Base-by-base conservation (phyloP, 2,113 vertebrate species). In the Eulemur rufifrons region DNA sequence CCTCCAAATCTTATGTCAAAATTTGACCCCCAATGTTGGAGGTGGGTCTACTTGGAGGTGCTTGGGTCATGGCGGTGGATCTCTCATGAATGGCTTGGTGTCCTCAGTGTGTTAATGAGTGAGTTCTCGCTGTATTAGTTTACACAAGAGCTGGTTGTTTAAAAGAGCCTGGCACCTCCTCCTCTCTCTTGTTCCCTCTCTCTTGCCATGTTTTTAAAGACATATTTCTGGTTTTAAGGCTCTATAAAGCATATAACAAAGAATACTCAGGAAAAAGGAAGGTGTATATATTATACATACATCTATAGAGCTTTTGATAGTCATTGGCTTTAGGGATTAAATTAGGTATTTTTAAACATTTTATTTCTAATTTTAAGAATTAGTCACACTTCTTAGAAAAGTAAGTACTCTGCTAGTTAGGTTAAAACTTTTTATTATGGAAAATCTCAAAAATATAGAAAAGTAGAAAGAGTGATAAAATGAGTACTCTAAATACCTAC, bases 201-300 rank as follows among this genome's bases (percentile, higher is more conserved):
- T 50, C 50, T 50, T 14, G 50, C 50, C 12, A 3, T 50, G 50
- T 42, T 42, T 42, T 42, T 42, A 94, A 59, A 86, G 64, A 86
- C 6, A 9, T 54, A 39, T 83, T 66, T 94, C 59, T 93, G 23
- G 37, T 50, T 80, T 94, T 80, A 87, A 92, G 25, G 21, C 50
- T 68, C 20, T 84, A 8, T 93, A 93, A 90, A 95, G n/a, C 9
- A 85, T 97, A 68, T 29, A 45, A 59, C 21, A 89, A 96, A 87
- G 61, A 90, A 4, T 94, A 95, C 6, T 64, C n/a, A 94, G 83
- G 42, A 89, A 88, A 93, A 82, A 80, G 12, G 47, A 34, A 66
- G 12, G 39, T 10, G 13, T 20, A 23, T 34, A 42, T 37, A 7
- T 71, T 4, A 83, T 20, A 56, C 27, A 73, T 68, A 45, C 13